Evolutionary conservation across 2,888 invertebrate species (phyloP).

Genomic region (Brachyopa scutellaris): DNA sequence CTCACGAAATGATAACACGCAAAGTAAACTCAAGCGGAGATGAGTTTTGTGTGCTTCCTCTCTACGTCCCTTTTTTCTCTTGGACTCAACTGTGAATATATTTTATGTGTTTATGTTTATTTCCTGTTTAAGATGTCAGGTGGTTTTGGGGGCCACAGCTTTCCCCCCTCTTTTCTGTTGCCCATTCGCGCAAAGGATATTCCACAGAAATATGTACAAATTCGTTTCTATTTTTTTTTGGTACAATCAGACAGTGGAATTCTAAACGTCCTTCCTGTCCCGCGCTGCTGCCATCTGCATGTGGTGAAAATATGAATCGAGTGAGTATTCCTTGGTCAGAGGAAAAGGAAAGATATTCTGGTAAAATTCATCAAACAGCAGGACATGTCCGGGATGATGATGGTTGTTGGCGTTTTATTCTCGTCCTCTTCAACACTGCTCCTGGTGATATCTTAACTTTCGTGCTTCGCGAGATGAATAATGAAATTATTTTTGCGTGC

Average conservation of each 20-base stretch:
- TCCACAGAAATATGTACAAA: slow-evolving; percentile 37
- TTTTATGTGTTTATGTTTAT: slow-evolving; percentile 66
- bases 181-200: slow-evolving; percentile 53
- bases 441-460: slow-evolving; percentile 62
- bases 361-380: slow-evolving; percentile 61
- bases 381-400: slow-evolving; percentile 57
- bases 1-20: slow-evolving; percentile 66
- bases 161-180: too few relatives aligned
- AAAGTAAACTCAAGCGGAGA: slow-evolving; percentile 50
- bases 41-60: slow-evolving; percentile 38
- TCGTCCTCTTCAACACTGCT: not conserved
- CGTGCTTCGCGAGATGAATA: slow-evolving; percentile 64
- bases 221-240: too few relatives aligned
- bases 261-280: slow-evolving; percentile 16
- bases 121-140: slow-evolving; percentile 45
- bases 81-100: slow-evolving; percentile 54
- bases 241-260: slow-evolving; percentile 35
- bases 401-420: slow-evolving; percentile 47
- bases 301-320: not conserved
- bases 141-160: not conserved
- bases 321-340: not conserved
- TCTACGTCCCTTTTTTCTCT: slow-evolving; percentile 24
- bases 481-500: slow-evolving; percentile 58
- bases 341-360: slow-evolving; percentile 1
- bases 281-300: too few relatives aligned